phyloP scores from a whole-genome alignment of 2,888 invertebrate genomes.

The Drosophila incognita region DNA sequence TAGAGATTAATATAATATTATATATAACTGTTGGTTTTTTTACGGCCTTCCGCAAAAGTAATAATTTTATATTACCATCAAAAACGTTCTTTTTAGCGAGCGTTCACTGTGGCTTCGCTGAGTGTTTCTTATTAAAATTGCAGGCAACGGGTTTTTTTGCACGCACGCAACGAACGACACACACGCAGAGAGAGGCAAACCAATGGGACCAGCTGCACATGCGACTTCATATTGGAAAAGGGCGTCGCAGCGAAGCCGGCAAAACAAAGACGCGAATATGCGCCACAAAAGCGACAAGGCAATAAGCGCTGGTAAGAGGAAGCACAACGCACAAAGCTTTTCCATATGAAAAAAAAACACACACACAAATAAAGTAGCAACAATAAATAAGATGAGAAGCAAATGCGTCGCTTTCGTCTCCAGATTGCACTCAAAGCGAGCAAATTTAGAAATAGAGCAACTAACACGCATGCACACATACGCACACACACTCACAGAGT shows the following conservation, averaged over 20 bases:
- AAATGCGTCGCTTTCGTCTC: constrained; percentile 30
- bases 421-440: constrained; percentile 57
- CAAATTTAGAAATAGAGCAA: constrained; percentile 59
- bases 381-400: constrained; percentile 11
- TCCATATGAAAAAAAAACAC: constrained; percentile 24
- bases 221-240: constrained; percentile 66
- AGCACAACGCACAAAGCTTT: constrained; percentile 20
- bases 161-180: constrained; percentile 14
- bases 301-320: constrained; percentile 43
- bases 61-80: neutral
- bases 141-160: constrained; percentile 8
- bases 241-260: constrained; percentile 69
- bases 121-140: constrained; percentile 19
- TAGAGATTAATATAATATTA: neutral
- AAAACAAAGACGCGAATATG: constrained; percentile 74
- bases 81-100: neutral
- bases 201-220: constrained; percentile 54
- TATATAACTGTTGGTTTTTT: neutral
- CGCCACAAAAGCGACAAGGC: constrained; percentile 46
- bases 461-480: constrained; percentile 27
- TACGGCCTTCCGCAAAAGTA: neutral
- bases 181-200: neutral
- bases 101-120: neutral
- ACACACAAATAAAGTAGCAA: constrained; percentile 15
- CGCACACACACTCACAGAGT: constrained; percentile 9